Base-by-base conservation (phyloP, 2,888 invertebrate genomes). In the Folsomia manolachei region DNA sequence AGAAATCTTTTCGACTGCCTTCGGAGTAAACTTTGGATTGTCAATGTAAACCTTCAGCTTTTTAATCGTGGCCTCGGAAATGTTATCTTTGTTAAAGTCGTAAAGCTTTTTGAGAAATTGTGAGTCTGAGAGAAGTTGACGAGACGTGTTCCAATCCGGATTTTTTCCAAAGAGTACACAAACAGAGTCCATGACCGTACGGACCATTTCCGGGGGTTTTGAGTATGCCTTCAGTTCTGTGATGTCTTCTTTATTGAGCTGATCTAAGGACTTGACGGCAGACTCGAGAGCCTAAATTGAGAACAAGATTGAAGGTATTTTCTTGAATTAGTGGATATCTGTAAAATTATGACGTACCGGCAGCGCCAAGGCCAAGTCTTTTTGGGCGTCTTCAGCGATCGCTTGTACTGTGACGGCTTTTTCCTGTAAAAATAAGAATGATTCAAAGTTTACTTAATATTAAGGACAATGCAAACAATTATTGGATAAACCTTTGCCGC, bases 131-230 rank as follows among this genome's bases (percentile, higher is more conserved):
- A 96, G 86, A 23, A 95, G 85, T 18, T 87, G 84, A 83, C 94
- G 95, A 0, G 94, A 94, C 0, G 90, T 86, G 27, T 90, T 89
- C 95, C 96, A 96, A 82, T 94, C 93, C 7, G 92, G 89, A 82
- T 94, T 94, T 81, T 27, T n/a, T 0, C 63, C 70, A 53, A 74
- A 71, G 0, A 96, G 86, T 75, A 95, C 88, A 84, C 94, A 94
- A 11, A 96, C 91, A 9, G 95, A 91, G 84, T 96, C 95, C 94
- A 96, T 93, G 1, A 95, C 95, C 80, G 92, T 93, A 75, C 90
- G 89, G 4, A 96, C 95, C 9, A 95, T 85, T 21, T 89, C 88
- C 0, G 96, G 95, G 0, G 95, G 95, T 81, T 94, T 93, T 79
- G 90, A 90, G 83, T 95, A 95, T 0, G 93, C 94, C 82, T 92